Conservation (phyloP, 2,797 vertebrate species). For the Epinephelus coioides region DNA sequence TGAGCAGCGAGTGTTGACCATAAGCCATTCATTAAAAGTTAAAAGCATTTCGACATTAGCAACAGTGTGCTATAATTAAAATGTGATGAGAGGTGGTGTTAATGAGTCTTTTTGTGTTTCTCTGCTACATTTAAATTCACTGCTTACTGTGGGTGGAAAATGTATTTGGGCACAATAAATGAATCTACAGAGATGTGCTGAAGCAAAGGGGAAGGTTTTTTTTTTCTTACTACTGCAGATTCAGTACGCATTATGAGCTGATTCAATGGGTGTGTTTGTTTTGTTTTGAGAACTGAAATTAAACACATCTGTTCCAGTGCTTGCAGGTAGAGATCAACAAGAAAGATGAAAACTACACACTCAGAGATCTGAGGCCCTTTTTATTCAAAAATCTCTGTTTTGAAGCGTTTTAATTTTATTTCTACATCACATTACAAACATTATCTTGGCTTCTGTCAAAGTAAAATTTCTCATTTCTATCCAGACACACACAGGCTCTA, state of each 20-base stretch:
- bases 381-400: neutral
- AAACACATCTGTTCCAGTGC: neutral
- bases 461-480: neutral
- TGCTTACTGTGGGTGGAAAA: conserved; percentile 18
- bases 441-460: neutral
- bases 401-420: neutral
- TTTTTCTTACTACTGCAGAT: conserved; percentile 17
- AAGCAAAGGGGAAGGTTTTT: conserved; percentile 2
- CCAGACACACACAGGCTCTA: neutral
- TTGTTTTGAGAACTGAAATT: neutral
- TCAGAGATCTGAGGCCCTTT: neutral
- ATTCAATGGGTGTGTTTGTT: neutral
- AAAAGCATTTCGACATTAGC: conserved; percentile 46
- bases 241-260: neutral
- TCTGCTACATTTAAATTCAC: conserved; percentile 24
- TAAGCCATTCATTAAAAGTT: conserved; percentile 40
- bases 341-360: neutral
- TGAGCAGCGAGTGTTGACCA: conserved; percentile 1
- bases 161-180: conserved; percentile 12
- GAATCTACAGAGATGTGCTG: neutral
- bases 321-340: neutral
- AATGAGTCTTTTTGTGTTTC: conserved; percentile 27
- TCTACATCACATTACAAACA: neutral
- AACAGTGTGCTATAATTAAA: conserved; percentile 47
- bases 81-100: conserved; percentile 28